Conservation (phyloP, 2,113 vertebrate species). For the Centropus bengalensis region DNA sequence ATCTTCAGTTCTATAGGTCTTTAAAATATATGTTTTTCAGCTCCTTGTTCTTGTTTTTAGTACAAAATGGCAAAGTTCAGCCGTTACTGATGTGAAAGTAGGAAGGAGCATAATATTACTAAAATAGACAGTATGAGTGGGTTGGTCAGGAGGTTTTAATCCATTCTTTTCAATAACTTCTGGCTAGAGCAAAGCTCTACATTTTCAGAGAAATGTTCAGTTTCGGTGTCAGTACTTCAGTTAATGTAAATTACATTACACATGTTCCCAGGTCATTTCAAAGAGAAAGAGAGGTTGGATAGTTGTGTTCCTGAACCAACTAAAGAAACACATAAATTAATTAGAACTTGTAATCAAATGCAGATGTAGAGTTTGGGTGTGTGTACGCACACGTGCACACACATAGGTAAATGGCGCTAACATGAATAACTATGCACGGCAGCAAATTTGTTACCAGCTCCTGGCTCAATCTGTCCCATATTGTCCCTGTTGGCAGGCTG, state of each 20-base stretch:
- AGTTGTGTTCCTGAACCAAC: background rate
- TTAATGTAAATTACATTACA: background rate
- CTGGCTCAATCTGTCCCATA: background rate
- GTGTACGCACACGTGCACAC: background rate
- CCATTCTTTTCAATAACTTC: background rate
- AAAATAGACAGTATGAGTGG: background rate
- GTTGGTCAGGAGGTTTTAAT: background rate
- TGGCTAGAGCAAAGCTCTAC: background rate
- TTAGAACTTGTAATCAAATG: background rate
- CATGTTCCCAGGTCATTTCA: background rate
- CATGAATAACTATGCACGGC: background rate
- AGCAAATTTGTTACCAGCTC: background rate
- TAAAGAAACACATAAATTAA: background rate
- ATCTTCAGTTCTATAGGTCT: background rate
- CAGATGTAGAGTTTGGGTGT: too few relatives aligned
- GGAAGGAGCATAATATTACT: background rate
- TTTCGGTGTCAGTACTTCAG: background rate
- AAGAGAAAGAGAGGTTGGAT: background rate
- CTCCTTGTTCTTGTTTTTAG: background rate
- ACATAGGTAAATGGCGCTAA: background rate
- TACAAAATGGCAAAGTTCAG: background rate
- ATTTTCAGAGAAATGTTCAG: background rate
- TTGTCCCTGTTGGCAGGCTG: background rate
- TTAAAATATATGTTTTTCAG: background rate
- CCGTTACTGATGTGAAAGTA: background rate